Evolutionary conservation across 2,888 invertebrate genomes (phyloP).

Genomic region (Endomychus coccineus): DNA sequence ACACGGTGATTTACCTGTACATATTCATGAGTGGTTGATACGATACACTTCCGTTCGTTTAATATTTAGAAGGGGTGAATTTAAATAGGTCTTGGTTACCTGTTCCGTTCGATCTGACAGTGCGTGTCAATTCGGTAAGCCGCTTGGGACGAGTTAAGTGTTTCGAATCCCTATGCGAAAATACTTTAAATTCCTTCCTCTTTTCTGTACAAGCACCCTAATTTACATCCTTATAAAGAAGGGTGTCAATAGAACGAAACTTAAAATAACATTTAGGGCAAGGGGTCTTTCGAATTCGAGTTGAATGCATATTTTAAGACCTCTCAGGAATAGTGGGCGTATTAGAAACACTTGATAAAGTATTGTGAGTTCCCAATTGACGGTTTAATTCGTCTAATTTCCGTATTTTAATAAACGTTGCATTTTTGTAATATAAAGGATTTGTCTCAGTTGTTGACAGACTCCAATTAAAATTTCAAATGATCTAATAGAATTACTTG

Average conservation of each 20-base stretch:
- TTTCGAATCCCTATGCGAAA: conserved; percentile 27
- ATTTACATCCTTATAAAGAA: conserved; percentile 27
- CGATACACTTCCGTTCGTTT: conserved; percentile 14
- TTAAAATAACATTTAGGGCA: conserved; percentile 11
- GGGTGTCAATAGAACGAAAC: conserved; percentile 21
- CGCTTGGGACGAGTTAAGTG: conserved; percentile 28
- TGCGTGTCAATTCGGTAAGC: conserved; percentile 31
- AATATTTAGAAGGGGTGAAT: conserved; percentile 26
- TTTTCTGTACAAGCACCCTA: conserved; percentile 25
- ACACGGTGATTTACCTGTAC: conserved; percentile 6
- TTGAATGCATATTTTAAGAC: conserved; percentile 3
- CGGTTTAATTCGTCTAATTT: too few relatives aligned
- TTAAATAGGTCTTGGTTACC: conserved; percentile 28
- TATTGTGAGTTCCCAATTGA: too few relatives aligned
- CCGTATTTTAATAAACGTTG: too few relatives aligned
- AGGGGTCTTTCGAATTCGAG: conserved; percentile 4
- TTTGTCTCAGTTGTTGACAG: too few relatives aligned
- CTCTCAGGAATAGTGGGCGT: too few relatives aligned
- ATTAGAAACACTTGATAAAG: too few relatives aligned
- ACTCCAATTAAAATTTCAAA: too few relatives aligned
- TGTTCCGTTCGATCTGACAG: conserved; percentile 17
- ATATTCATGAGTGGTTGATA: conserved; percentile 11
- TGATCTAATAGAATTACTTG: too few relatives aligned
- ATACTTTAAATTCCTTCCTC: conserved; percentile 31
- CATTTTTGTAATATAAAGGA: too few relatives aligned